Evolutionary conservation across 1,140 invertebrate genomes (phyloP), one percentile per base, ranked within the genome.

Genomic region (Aphelenchoides besseyi): DNA sequence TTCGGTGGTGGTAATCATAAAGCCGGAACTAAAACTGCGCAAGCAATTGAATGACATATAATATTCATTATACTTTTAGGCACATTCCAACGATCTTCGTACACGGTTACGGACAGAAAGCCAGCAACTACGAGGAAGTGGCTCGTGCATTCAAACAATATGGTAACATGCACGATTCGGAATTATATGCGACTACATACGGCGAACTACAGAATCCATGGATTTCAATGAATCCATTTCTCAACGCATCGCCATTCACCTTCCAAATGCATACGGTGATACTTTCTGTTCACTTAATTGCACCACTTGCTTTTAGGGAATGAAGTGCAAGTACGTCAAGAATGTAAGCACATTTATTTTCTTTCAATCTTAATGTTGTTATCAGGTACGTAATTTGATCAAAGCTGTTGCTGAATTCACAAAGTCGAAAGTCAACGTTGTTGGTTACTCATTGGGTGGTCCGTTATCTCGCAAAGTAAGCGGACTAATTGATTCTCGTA

Each of bases 371-470:
- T 37, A 37, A 66, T 30, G n/a, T 30, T 69, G 16, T 33, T 5
- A 70, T 67, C 64, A 69, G 67, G 1, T 69, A 16, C 67, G 67
- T 12, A 69, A 70, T 3, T 8, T 69, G 28, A 69, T 69, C 61
- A 28, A 69, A 68, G 67, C 67, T 33, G 67, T 69, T 23, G 63
- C 61, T 1, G 26, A n/a, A n/a, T 69, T 32, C 61, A 69, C 67
- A 16, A 26, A 30, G n/a, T 12, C 12, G 1, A 1, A 1, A 30
- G 70, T 71, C 8, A 32, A 71, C 29, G 70, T 71, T 16, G 57
- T 71, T 57, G 33, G 69, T 2, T 71, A 73, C 32, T 72, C 69
- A 0, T 26, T 71, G 70, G 70, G 70, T 28, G 69, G 35, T n/a
- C 70, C 70, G 1, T 2, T 70, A 8, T 73, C 30, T 62, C 53